Evolutionary conservation across 1,140 invertebrate genomes (phyloP).

Genomic region (Drosophila elegans): DNA sequence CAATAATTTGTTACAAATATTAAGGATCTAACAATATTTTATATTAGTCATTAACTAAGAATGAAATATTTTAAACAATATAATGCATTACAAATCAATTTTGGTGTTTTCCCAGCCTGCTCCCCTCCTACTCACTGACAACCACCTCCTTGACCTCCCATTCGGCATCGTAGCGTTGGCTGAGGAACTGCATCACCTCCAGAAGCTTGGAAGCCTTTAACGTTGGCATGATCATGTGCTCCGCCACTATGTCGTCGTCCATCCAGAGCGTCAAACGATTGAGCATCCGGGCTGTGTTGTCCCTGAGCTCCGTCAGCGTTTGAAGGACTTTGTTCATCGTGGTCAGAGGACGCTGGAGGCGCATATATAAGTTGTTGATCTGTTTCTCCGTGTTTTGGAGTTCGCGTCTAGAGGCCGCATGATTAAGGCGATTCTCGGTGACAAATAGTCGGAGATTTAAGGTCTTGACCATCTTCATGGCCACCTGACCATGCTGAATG

Average conservation of each 20-base stretch:
- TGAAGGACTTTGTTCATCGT: conserved; percentile 3
- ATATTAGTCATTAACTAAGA: too few species aligned
- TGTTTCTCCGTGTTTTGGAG: background rate
- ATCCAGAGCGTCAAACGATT: conserved; percentile 22
- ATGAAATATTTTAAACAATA: too few species aligned
- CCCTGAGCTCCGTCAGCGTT: background rate
- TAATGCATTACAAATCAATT: too few species aligned
- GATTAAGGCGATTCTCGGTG: background rate
- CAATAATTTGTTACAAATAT: too few species aligned
- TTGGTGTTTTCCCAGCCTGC: too few species aligned
- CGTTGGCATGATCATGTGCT: conserved; percentile 1
- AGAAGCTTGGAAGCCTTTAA: conserved; percentile 16
- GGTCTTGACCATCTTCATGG: conserved; percentile 2
- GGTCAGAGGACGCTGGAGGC: background rate
- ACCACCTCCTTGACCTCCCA: conserved; percentile 63
- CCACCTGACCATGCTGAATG: background rate
- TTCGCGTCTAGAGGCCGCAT: background rate
- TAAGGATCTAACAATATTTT: too few species aligned
- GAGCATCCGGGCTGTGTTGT: conserved; percentile 17
- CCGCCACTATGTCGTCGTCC: conserved; percentile 9
- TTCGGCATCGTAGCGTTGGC: conserved; percentile 43
- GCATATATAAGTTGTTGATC: background rate
- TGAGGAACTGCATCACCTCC: conserved; percentile 28
- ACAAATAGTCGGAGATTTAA: conserved; percentile 2
- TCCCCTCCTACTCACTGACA: conserved; percentile 39